Evolutionary conservation across 2,888 invertebrate genomes (phyloP).

Genomic region (Crematogaster levior): DNA sequence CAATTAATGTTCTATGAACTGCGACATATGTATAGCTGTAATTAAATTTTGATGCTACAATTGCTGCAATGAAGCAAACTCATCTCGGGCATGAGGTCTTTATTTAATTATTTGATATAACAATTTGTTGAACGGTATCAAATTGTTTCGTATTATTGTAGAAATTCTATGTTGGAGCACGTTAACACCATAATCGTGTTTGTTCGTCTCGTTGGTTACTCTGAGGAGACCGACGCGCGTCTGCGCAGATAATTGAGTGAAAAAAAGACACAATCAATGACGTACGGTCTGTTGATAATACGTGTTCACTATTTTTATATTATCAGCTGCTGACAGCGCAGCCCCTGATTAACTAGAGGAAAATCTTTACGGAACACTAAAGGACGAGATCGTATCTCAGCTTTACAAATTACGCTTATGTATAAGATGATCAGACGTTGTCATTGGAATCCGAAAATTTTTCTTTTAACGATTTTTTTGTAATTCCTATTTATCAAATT

Average conservation of each 20-base stretch:
- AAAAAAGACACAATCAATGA: conserved; percentile 58
- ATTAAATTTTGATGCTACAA: conserved; percentile 32
- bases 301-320: conserved; percentile 49
- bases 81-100: conserved; percentile 20
- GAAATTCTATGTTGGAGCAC: not conserved
- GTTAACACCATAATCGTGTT: not conserved
- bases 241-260: conserved; percentile 42
- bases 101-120: conserved; percentile 42
- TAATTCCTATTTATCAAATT: not conserved
- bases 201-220: conserved; percentile 44
- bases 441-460: not conserved
- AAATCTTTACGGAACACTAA: conserved; percentile 70
- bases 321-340: conserved; percentile 24
- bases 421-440: not conserved
- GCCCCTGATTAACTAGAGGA: conserved; percentile 58
- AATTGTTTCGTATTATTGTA: not conserved
- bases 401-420: not conserved
- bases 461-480: not conserved
- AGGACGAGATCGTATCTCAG: conserved; percentile 60
- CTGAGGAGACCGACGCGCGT: conserved; percentile 6
- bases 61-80: conserved; percentile 1
- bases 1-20: conserved; percentile 33
- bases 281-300: conserved; percentile 54
- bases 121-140: conserved; percentile 12
- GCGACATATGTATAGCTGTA: conserved; percentile 20